Evolutionary conservation across 1,140 invertebrate species (phyloP), one percentile per base, ranked within the genome.

Genomic region (Homalodisca vitripennis): DNA sequence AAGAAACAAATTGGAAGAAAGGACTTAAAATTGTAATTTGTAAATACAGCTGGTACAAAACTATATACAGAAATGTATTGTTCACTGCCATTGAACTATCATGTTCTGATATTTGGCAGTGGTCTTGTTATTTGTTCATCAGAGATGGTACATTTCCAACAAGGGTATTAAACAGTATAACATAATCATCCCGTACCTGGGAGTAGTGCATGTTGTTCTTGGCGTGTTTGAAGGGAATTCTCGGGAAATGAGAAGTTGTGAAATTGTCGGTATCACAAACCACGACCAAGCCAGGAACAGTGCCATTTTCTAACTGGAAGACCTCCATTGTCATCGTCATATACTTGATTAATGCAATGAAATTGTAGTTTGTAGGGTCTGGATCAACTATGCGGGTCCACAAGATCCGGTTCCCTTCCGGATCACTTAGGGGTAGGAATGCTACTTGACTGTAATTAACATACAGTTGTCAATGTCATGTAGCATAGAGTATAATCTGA

Each of bases 281-380:
- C 12, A 53, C 27, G 26, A 67, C 46, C 34, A 67, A 60, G 1
- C 70, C 70, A 1, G 66, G 66, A 29, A 69, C 46, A 34, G 67
- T 66, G 20, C 70, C 70, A 12, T 68, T 26, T 24, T 65, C 31
- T 29, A 66, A 29, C 22, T 68, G 66, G 22, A 55, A 57, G 12
- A 71, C 62, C 31, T 71, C 70, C 24, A 20, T 26, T 31, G 65
- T 68, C 70, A 71, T 71, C 17, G 53, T 34, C 20, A 47, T 64
- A n/a, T 63, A 47, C 34, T 71, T 71, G 22, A 41, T 41, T 2
- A 60, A 53, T 20, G 48, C 30, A 1, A 57, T 34, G 26, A 68
- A 66, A 24, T 51, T 69, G 60, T 62, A 71, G 30, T 69, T 46
- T 2, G 32, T 55, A 3, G 64, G 20, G 55, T 71, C 67, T 2